Conservation (phyloP, 2,113 vertebrate genomes). For the Grantiella picta region DNA sequence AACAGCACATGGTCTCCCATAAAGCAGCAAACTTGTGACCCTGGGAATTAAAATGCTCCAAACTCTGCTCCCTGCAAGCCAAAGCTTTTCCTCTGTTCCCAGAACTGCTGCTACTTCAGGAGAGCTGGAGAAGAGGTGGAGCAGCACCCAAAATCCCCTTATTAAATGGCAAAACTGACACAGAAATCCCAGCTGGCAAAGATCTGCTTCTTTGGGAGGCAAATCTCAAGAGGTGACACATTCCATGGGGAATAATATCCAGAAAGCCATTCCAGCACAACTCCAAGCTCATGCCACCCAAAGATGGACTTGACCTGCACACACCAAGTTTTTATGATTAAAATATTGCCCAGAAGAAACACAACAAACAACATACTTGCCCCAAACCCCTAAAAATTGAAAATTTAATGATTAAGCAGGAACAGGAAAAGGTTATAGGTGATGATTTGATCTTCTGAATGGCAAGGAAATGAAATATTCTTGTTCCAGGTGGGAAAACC, state of each 20-base stretch:
- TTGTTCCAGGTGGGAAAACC: not conserved
- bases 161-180: not conserved
- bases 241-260: not conserved
- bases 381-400: fast-evolving
- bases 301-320: not conserved
- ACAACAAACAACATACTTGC: not conserved
- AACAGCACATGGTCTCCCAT: not conserved
- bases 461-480: not conserved
- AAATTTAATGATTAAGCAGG: not conserved
- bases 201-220: not conserved
- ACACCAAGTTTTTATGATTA: too few relatives aligned
- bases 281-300: not conserved
- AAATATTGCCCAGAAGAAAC: not conserved
- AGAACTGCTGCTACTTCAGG: not conserved
- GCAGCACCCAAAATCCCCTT: not conserved
- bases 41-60: not conserved
- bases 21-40: not conserved
- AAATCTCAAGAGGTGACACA: not conserved
- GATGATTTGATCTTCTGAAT: not conserved
- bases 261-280: not conserved
- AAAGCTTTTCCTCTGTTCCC: not conserved
- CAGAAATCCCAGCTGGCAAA: not conserved
- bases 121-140: not conserved
- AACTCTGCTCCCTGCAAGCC: not conserved
- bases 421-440: not conserved